Evolutionary conservation across 2,888 invertebrate species (phyloP).

Genomic region (Belgica antarctica): DNA sequence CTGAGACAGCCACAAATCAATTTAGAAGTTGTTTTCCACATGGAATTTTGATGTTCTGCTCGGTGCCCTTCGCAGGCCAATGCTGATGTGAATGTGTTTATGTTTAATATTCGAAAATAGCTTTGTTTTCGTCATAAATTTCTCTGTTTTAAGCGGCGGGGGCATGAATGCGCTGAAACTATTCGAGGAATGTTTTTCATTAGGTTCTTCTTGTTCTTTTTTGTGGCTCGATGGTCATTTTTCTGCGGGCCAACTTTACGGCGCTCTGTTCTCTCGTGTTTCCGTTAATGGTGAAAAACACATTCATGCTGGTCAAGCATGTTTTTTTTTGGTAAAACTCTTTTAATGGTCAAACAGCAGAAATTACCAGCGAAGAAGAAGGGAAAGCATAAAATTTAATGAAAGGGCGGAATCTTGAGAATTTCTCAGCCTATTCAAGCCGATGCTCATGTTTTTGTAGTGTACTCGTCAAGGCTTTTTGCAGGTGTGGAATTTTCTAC

Average conservation of each 20-base stretch:
- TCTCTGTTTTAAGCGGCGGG: not conserved
- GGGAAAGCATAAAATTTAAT: conserved; percentile 38
- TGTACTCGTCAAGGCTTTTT: not conserved
- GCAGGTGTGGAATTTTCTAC: not conserved
- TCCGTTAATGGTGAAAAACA: not conserved
- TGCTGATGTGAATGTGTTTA: not conserved
- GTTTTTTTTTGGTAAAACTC: not conserved
- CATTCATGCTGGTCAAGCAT: conserved; percentile 35
- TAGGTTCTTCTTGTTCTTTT: conserved; percentile 16
- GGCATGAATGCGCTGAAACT: not conserved
- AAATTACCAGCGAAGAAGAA: conserved; percentile 20
- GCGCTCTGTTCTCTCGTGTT: not conserved
- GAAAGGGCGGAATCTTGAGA: conserved; percentile 19
- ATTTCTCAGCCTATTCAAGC: conserved; percentile 21
- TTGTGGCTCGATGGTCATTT: not conserved
- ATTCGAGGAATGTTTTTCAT: conserved; percentile 8
- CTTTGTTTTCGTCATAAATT: not conserved
- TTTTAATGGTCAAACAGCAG: not conserved
- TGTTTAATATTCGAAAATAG: no score
- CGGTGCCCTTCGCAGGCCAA: not conserved
- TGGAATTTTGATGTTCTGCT: conserved; percentile 17
- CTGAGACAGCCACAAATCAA: not conserved
- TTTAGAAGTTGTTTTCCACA: not conserved
- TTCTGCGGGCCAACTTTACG: conserved; percentile 36
- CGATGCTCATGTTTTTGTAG: not conserved